Base-by-base conservation (phyloP, 2,113 vertebrate species). In the Festucalex cinctus region DNA sequence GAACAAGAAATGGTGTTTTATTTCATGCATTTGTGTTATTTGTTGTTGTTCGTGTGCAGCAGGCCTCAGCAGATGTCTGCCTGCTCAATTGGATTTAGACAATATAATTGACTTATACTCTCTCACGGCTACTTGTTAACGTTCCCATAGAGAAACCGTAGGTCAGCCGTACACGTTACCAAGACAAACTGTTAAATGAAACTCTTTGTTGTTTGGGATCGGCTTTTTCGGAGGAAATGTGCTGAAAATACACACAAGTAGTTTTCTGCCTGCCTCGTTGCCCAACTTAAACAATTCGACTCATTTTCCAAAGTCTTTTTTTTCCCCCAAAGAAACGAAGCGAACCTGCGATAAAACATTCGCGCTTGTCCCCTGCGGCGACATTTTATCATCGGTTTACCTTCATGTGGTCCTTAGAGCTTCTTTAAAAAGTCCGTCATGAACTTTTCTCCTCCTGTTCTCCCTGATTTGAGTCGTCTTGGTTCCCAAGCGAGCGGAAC, bases 391-490 rank as follows among this genome's bases (percentile, higher is more conserved):
- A 12, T 10, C 32, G 9, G 1, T 84, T 83, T 87, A 89, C 89
- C 89, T 89, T 90, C 89, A 89, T 90, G 20, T 54, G 78, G 70
- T 51, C 78, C 70, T 83, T 67, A 13, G 74, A 71, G 68, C 3
- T 78, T 58, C 22, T 43, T 86, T 51, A 65, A 39, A 77, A 85
- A 82, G 69, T 86, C 83, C 84, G 80, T 79, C 89, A 88, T 86
- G 65, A 89, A 90, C 81, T 88, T 90, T 84, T 85, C 53, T 79
- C 66, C 74, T 82, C 76, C 76, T 74, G 84, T 86, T 83, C 73
- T 35, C 73, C 80, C 85, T 76, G 76, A 76, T 88, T 83, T 81
- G 79, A 69, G 78, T 88, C 78, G 67, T 79, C 76, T 66, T 66
- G 83, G 75, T 73, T 68, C 81, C 76, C 73, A 88, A 65, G 54